These are phyloP conservation scores for Drosophila kurseongensis DNA, from an alignment of 1,140 invertebrate species.

Conservation along the genomic window DNA sequence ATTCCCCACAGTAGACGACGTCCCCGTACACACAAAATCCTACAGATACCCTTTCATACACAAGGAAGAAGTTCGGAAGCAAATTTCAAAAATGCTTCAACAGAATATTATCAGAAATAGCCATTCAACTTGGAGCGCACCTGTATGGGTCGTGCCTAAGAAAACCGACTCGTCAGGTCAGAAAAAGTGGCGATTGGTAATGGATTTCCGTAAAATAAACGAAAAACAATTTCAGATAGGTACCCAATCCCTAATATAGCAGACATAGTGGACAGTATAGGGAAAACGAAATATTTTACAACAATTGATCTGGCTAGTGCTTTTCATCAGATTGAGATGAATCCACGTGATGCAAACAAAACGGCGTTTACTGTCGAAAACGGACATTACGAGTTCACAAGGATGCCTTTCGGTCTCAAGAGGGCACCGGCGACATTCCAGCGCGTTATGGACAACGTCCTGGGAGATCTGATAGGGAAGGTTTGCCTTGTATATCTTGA, in stretches of 20 bases:
- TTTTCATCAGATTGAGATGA: conserved; percentile 29
- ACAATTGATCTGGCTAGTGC: conserved; percentile 25
- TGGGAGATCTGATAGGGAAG: conserved; percentile 13
- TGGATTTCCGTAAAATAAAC: conserved; percentile 22
- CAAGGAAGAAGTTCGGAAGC: conserved; percentile 22
- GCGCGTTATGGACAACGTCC: conserved; percentile 31
- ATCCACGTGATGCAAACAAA: conserved; percentile 7
- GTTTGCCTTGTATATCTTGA: conserved; percentile 13
- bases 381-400: conserved; percentile 9
- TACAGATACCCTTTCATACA: too few relatives aligned
- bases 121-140: conserved; percentile 4
- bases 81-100: conserved; percentile 17
- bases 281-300: conserved; percentile 24
- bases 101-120: conserved; percentile 3
- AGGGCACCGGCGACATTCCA: conserved; percentile 14
- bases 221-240: conserved; percentile 9
- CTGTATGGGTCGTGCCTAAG: conserved; percentile 15
- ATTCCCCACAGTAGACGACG: conserved; percentile 9
- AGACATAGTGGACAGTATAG: conserved; percentile 25
- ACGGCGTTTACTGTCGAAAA: conserved; percentile 17
- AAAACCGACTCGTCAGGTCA: conserved; percentile 7
- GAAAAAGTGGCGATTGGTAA: conserved; percentile 34
- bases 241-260: conserved; percentile 16
- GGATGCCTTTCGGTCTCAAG: not conserved
- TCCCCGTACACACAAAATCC: conserved; percentile 1